Base-by-base conservation (phyloP, 2,888 invertebrate species). In the Seladonia tumulorum region DNA sequence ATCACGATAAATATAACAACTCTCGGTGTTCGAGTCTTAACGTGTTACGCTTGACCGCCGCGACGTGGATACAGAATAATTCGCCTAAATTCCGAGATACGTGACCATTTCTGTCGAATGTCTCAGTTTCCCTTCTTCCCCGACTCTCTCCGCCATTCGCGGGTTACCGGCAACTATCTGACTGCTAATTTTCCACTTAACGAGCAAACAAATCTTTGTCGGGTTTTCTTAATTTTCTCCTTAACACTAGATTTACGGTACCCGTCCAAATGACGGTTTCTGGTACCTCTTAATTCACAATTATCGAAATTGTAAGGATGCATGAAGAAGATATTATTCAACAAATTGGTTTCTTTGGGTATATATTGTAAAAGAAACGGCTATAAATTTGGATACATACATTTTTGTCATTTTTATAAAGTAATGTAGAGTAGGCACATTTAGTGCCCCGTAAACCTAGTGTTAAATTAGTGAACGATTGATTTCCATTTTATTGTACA, bases 1-100 rank as follows among this genome's bases (percentile, higher is more conserved):
- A 92, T 94, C 94, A 91, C 94, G 94, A 94, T 94, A 94, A 94
- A 95, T 94, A 94, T 94, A 94, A 94, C 94, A 93, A 94, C 93
- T 94, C 93, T 93, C 91, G 91, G 91, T 82, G 89, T 89, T 87
- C 83, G 86, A 83, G 83, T 92, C 92, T 92, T 91, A 89, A 90
- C 84, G 90, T 83, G 84, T 83, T 84, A 75, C 87, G 85, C 87
- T 87, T 90, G 88, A 91, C 91, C 90, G 86, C 76, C 83, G 87
- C 71, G 74, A 72, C 80, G 45, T 72, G 42, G 42, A 63, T 16
- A 76, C 57, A 22, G 42, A 45, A 49, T 16, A 57, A 79, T 85
- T 29, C 66, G 18, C 47, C 35, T 7, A 39, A 53, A 35, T 66
- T 72, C 2, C 25, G 71, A 45, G 71, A 29, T 29, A n/a, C 22